Evolutionary conservation across 2,113 vertebrate species (phyloP), one percentile per base, ranked within the genome.

Genomic region (Xenotilapia longispinis): DNA sequence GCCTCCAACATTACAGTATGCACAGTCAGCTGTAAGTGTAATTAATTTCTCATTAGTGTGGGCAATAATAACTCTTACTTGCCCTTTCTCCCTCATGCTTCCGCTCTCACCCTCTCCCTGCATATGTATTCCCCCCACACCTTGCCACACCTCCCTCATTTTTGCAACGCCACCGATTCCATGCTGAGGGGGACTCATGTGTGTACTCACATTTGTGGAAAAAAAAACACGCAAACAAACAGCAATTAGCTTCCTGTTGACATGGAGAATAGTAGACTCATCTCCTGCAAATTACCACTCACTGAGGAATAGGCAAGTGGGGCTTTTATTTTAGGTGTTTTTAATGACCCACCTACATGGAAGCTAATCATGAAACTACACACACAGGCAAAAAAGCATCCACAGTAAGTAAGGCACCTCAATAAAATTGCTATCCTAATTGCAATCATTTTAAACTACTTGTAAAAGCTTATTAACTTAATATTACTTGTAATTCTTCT

Each of bases 21-120:
- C 17, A 21, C 58, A 89, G 84, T 82, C 93, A 94, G 91, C 94
- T 95, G 90, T 87, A 84, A 65, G 55, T 78, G 82, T 93, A 90
- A 95, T 96, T 95, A 92, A 90, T 93, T 93, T 91, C 91, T 94
- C 93, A 94, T 96, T 95, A 95, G 93, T 83, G 86, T 84, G 17
- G 87, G 81, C 87, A 93, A 90, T 90, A 92, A 95, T 93, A 91
- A 89, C 87, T 84, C 87, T 86, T 75, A 80, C 88, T 90, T 82
- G 78, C 57, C 70, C 79, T 49, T 17, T 83, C 81, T 68, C 55
- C 53, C 31, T 47, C 68, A 8, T 31, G 15, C 21, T 65, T 21
- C 33, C 4, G 0, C 42, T 53, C 55, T 28, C 47, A 45, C 38
- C 54, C n/a, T 47, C 14, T 91, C 12, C 2, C 68, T 7, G 80